A percentile compares a stretch with the other conserved stretches of the same genome.
Evolutionary conservation across 2,888 invertebrate genomes (phyloP).

Genomic region (Alitta virens): DNA sequence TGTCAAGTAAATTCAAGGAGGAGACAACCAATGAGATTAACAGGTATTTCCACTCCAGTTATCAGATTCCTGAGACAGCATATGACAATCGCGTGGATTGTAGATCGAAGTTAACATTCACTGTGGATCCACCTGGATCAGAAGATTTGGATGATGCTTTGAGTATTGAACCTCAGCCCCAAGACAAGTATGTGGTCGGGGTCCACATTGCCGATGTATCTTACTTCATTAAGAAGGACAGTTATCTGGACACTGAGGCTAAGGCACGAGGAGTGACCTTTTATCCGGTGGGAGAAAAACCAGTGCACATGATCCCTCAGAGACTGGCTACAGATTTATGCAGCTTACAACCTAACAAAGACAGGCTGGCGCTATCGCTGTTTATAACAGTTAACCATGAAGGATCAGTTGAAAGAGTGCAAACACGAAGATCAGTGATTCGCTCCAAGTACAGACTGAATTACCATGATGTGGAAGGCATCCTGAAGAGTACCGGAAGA

Average conservation of each 20-base stretch:
- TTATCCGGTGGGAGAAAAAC: slow-evolving; percentile 55
- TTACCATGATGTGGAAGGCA: slow-evolving; percentile 36
- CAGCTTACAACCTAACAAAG: slow-evolving; percentile 57
- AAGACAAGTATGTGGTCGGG: slow-evolving; percentile 64
- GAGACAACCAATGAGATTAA: slow-evolving; percentile 33
- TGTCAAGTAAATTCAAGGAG: slow-evolving; percentile 31
- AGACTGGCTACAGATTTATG: slow-evolving; percentile 69
- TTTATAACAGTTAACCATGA: slow-evolving; percentile 79
- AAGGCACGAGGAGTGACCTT: slow-evolving; percentile 71
- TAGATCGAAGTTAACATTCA: slow-evolving; percentile 71
- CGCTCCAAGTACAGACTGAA: slow-evolving; percentile 38
- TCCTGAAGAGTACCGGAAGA: slow-evolving; percentile 33
- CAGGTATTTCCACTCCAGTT: slow-evolving; percentile 29
- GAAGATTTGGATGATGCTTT: slow-evolving; percentile 93
- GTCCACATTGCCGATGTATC: slow-evolving; percentile 95
- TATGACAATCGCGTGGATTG: slow-evolving; percentile 52
- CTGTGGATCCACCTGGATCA: slow-evolving; percentile 89
- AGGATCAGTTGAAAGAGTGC: slow-evolving; percentile 60
- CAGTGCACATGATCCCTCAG: slow-evolving; percentile 87
- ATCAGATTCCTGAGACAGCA: slow-evolving; percentile 41
- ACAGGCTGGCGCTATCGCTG: slow-evolving; percentile 78
- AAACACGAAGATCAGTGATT: slow-evolving; percentile 35
- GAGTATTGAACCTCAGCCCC: slow-evolving; percentile 71
- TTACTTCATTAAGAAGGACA: slow-evolving; percentile 73
- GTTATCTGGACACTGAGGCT: slow-evolving; percentile 67